Percentiles rank a stretch among this genome's conserved stretches.
Conservation (phyloP, 2,797 vertebrate species). For the Ptychadena robeensis region DNA sequence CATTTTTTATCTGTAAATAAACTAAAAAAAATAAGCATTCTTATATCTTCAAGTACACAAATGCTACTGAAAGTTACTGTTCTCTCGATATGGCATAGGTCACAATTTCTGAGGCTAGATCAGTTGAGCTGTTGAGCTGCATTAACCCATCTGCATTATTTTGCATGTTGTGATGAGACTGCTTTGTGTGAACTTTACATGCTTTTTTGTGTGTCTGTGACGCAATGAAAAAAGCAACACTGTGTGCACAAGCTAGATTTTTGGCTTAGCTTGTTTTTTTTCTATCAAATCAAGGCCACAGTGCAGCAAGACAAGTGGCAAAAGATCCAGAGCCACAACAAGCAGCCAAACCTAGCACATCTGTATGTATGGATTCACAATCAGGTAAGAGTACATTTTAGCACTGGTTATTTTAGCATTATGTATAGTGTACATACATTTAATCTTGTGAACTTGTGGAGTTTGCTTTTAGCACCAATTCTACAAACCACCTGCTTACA, state of each 20-base stretch:
- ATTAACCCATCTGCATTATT: too few species aligned
- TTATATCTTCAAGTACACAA: too few species aligned
- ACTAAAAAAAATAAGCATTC: too few species aligned
- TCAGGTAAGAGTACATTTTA: conserved; percentile 12
- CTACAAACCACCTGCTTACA: neutral
- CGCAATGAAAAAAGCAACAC: too few species aligned
- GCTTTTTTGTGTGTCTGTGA: too few species aligned
- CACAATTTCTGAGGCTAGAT: too few species aligned
- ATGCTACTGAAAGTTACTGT: too few species aligned
- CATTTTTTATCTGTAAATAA: too few species aligned
- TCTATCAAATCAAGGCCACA: conserved; percentile 9
- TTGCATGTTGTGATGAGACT: too few species aligned
- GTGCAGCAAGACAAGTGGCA: neutral
- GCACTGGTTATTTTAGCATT: neutral
- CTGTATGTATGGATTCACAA: conserved; percentile 17
- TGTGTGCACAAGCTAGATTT: neutral
- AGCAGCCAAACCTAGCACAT: conserved; percentile 5
- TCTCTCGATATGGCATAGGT: too few species aligned
- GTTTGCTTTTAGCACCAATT: neutral
- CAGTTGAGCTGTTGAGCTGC: too few species aligned
- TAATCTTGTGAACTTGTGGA: neutral
- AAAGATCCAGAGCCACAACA: conserved; percentile 26
- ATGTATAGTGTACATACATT: neutral
- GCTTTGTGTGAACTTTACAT: too few species aligned
- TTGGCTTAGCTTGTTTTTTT: neutral